These are phyloP conservation scores for Nesospiza acunhae DNA, from an alignment of 2,113 vertebrate genomes.

Conservation along the genomic window DNA sequence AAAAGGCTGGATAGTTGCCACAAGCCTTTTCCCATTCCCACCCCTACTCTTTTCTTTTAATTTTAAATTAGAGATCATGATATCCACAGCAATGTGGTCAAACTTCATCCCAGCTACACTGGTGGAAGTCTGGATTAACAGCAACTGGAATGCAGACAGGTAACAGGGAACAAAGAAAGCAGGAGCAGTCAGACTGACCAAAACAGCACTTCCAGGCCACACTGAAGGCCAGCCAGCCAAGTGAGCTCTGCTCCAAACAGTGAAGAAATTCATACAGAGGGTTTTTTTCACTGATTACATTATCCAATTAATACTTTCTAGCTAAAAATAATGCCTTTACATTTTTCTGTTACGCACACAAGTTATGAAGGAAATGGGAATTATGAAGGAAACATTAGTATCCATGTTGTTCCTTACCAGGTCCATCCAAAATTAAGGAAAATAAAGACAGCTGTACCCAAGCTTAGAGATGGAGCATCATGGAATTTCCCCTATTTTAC, in stretches of 20 bases:
- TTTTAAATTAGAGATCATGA: background rate
- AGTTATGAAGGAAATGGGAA: background rate
- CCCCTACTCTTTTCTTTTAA: background rate
- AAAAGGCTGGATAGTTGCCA: background rate
- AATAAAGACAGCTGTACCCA: background rate
- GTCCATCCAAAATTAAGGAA: background rate
- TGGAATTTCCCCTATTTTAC: background rate
- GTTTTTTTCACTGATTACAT: background rate
- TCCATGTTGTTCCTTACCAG: background rate
- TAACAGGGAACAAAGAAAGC: background rate
- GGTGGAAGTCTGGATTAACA: background rate
- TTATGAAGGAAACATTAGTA: background rate
- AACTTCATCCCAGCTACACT: background rate
- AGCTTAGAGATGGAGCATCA: background rate
- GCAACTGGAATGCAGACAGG: slow-evolving; percentile 17
- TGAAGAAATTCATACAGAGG: background rate
- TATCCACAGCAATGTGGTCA: background rate
- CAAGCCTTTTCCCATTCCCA: no score
- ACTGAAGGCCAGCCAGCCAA: background rate
- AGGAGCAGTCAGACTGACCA: background rate
- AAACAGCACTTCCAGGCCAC: background rate
- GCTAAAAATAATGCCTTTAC: background rate
- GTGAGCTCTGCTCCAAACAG: background rate
- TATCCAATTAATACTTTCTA: background rate
- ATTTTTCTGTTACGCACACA: background rate